Evolutionary conservation across 2,888 invertebrate genomes (phyloP), one percentile per base, ranked within the genome.

Genomic region (Pediacus dermestoides): DNA sequence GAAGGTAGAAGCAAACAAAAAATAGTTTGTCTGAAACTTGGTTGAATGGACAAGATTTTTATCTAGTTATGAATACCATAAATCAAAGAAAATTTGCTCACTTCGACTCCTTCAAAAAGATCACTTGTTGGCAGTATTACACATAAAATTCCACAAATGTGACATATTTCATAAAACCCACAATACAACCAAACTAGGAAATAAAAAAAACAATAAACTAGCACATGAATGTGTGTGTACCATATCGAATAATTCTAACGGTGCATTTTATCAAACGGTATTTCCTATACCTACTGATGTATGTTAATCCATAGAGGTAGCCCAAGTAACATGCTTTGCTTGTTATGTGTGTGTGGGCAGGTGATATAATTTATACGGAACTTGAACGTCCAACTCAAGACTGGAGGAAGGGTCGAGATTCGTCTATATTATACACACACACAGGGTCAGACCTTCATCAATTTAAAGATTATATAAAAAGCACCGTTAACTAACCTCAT

Each of bases 401-500:
- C 36, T 28, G 28, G 36, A 42, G n/a, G 37, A 47, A 40, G 47
- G 50, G 46, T 39, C 48, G 39, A 37, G 46, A 46, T 46, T 51
- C 46, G 39, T 9, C 23, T 10, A 23, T n/a, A n/a, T n/a, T n/a
- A n/a, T n/a, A n/a, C 23, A 23, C n/a, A n/a, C n/a, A 10, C 23
- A 23, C 23, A 23, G 23, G 23, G 23, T 48, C 25, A 37, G 46
- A 35, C 47, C 46, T 44, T 48, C 48, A 50, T 50, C 48, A 52
- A 45, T 47, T 34, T 38, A 33, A 38, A 48, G 53, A 50, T 48
- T 46, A 44, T 46, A 42, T 48, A 42, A 25, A 35, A 38, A 42
- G 42, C 48, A 48, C 56, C 56, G 56, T 53, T 56, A 56, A 37
- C 27, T 48, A 53, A 51, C 56, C 56, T 55, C 50, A 34, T 48